Conservation (phyloP, 2,113 vertebrate species). For the Bucco capensis region DNA sequence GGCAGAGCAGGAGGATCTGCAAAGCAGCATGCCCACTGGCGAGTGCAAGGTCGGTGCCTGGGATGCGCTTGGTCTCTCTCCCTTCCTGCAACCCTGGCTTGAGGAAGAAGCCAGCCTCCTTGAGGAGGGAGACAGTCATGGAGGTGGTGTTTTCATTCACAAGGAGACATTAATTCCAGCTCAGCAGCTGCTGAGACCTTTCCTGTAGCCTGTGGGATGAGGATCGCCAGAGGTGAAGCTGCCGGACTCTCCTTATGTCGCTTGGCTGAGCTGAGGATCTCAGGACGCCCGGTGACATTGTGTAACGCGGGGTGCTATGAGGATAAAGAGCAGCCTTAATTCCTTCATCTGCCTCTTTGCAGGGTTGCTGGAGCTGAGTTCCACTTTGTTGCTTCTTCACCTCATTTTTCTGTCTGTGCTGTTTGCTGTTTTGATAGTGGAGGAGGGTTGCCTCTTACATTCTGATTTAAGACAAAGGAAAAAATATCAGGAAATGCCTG, state of each 20-base stretch:
- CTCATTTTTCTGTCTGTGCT: background rate
- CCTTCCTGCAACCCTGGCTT: background rate
- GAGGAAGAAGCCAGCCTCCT: background rate
- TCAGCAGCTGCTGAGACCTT: background rate
- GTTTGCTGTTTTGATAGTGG: background rate
- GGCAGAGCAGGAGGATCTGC: background rate
- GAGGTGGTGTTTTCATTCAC: background rate
- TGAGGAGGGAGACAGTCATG: rapidly evolving
- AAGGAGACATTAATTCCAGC: background rate
- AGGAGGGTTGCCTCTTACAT: background rate
- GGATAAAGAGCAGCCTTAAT: background rate
- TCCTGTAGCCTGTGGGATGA: background rate
- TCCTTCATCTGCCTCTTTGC: background rate
- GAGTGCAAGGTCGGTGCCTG: background rate
- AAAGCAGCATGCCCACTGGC: background rate
- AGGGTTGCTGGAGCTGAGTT: rapidly evolving
- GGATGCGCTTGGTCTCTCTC: background rate
- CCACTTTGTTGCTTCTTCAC: background rate
- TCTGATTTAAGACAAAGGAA: background rate
- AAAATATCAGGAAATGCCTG: background rate
- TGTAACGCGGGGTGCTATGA: background rate
- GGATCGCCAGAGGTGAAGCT: constrained; percentile 1
- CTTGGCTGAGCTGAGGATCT: constrained; percentile 1
- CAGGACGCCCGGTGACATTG: background rate
- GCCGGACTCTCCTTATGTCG: background rate